These are phyloP conservation scores for Drosophila demipolita DNA, from an alignment of 2,888 invertebrate genomes.

Conservation along the genomic window DNA sequence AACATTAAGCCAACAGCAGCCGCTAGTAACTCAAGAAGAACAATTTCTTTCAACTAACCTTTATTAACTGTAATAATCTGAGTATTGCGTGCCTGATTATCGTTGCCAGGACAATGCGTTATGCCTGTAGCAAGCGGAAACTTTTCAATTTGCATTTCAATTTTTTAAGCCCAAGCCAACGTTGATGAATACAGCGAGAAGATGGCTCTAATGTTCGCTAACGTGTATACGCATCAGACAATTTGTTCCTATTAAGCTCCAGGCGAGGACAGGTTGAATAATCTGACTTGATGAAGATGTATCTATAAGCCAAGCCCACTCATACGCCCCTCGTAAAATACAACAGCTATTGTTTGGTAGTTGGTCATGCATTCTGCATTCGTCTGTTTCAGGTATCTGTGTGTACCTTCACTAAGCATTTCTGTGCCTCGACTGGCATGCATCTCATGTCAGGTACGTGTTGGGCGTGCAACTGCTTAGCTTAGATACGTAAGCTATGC, in stretches of 20 bases:
- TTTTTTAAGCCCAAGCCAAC: constrained; percentile 26
- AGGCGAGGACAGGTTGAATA: constrained; percentile 21
- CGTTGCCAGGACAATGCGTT: constrained; percentile 50
- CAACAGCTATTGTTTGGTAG: not conserved
- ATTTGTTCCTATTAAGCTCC: constrained; percentile 69
- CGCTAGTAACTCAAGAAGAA: not conserved
- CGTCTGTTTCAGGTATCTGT: constrained; percentile 1
- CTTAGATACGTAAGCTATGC: constrained; percentile 43
- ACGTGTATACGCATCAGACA: constrained; percentile 60
- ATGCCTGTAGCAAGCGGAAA: constrained; percentile 16
- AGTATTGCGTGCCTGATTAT: constrained; percentile 45
- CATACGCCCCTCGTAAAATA: constrained; percentile 44
- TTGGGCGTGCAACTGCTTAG: constrained; percentile 47
- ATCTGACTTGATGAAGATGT: constrained; percentile 38
- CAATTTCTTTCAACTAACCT: constrained; percentile 37
- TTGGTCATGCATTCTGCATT: constrained; percentile 17
- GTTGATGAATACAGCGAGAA: constrained; percentile 23
- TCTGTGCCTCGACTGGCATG: constrained; percentile 25
- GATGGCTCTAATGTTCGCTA: constrained; percentile 55
- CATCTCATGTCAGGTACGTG: constrained; percentile 59
- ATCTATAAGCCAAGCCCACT: constrained; percentile 31
- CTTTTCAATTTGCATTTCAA: constrained; percentile 34
- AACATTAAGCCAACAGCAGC: constrained; percentile 34
- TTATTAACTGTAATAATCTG: constrained; percentile 58
- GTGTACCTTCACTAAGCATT: constrained; percentile 15